Base-by-base conservation (phyloP, 2,888 invertebrate genomes). In the Andrena bucephala region DNA sequence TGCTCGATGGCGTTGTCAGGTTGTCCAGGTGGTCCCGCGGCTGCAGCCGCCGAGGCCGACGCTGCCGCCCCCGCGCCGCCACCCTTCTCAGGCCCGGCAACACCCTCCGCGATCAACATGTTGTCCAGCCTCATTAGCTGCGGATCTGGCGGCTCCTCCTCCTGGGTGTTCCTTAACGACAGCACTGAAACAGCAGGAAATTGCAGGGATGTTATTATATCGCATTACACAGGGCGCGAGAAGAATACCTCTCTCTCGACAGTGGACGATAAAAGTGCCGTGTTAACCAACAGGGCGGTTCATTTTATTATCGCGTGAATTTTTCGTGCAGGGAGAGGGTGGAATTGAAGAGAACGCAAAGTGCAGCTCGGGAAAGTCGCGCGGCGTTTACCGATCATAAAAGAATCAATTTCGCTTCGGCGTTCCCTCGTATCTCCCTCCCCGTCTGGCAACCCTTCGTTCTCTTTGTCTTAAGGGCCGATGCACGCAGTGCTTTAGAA, bases 111-210 rank as follows among this genome's bases (percentile, higher is more conserved):
- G 87, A 98, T 98, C 93, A 99, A 95, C 99, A 99, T 99, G 95
- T 99, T 99, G 95, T 99, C 99, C 94, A 99, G 94, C 86, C 99
- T 96, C 99, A 99, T 99, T 91, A 99, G 95, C 94, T 99, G 99
- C 7, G 99, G 99, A 95, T 99, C 99, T 94, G 99, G 99, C 2
- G 99, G 99, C 94, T 99, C 99, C 94, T 99, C 99, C 95, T 99
- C 99, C 95, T 99, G 99, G 81, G 98, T 98, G 95, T 99, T 99
- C 91, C 99, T 96, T 92, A 99, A 96, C 90, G 98, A 99, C 91
- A 99, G 95, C 29, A 99, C 99, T 97, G 95, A 1, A 87, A 90
- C 73, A 71, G 57, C 2, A 50, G 63, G 31, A 57, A 27, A 50
- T 66, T 27, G 8, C 1, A 13, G 6, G 42, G 8, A 50, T 1